Conservation (phyloP, 2,797 vertebrate genomes). For the Gouania willdenowi region DNA sequence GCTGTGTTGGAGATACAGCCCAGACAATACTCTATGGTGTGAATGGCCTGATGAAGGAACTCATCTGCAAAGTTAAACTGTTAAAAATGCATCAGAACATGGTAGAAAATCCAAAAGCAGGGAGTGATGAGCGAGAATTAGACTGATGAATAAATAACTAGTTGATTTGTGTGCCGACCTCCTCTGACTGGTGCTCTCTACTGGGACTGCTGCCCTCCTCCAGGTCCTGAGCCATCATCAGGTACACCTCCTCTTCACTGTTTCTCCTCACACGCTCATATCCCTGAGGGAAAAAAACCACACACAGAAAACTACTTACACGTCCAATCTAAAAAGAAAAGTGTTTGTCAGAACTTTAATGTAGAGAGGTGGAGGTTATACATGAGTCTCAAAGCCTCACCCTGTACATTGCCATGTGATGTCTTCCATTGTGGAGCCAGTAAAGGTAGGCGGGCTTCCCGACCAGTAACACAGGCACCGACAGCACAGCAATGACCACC, state of each 20-base stretch:
- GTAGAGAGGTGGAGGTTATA: no score
- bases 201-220: slow-evolving; percentile 82
- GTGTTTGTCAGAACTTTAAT: no score
- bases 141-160: no score
- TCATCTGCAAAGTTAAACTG: slow-evolving; percentile 88
- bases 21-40: slow-evolving; percentile 94
- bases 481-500: slow-evolving; percentile 79
- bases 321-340: neutral
- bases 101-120: no score
- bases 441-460: slow-evolving; percentile 93
- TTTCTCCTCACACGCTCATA: slow-evolving; percentile 87
- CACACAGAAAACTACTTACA: neutral
- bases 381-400: slow-evolving; percentile 62
- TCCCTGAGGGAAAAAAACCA: slow-evolving; percentile 58
- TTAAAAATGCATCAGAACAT: slow-evolving; percentile 11
- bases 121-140: neutral
- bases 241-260: slow-evolving; percentile 90
- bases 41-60: slow-evolving; percentile 89
- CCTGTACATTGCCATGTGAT: slow-evolving; percentile 79
- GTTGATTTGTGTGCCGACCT: slow-evolving; percentile 65
- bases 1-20: slow-evolving; percentile 97
- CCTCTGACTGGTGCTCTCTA: slow-evolving; percentile 73
- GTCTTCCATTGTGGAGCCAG: slow-evolving; percentile 85
- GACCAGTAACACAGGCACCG: slow-evolving; percentile 88
- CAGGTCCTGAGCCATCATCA: slow-evolving; percentile 82